Evolutionary conservation across 2,113 vertebrate species (phyloP), one percentile per base, ranked within the genome.

Genomic region (Seriola rivoliana): DNA sequence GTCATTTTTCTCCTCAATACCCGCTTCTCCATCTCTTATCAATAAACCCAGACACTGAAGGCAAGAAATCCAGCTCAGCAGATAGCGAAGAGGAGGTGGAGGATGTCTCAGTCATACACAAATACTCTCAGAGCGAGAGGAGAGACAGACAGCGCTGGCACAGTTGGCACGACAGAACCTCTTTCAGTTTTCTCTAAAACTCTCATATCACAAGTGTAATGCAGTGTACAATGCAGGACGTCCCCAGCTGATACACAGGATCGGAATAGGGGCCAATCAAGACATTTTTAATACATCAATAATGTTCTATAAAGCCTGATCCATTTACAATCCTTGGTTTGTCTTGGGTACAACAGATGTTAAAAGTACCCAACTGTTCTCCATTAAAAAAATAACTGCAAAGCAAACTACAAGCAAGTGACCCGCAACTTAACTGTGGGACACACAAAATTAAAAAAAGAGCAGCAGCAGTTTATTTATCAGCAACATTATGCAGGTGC

Each of bases 61-160:
- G 75, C 71, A 77, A 89, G 86, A 82, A 87, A 88, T 78, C 90
- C 71, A 88, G 80, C 85, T 78, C 85, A 84, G 90, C 85, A 78
- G 79, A 89, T 84, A 85, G 85, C 48, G 16, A 17, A 25, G 64
- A 83, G 65, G 64, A 82, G 82, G 77, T 55, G 71, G 66, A 81
- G 77, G 85, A 85, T 48, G 84, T 60, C 71, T 80, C 74, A 59
- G 58, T 62, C 63, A 48, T 58, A 78, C 68, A 89, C 69, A 80
- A 80, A 65, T 8, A 40, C 57, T 65, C 38, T 54, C 9, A 7
- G 4, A 62, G 36, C 7, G 9, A 71, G 25, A 72, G 59, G 34
- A 60, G 57, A 85, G 32, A 60, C 86, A 67, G 67, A 82, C 72
- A 5, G 42, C 14, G 32, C 59, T 36, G 57, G 46, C 70, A 79